Base-by-base conservation (phyloP, 37 sponge, comb jelly and placozoan species). In the Amphimedon queenslandica region DNA sequence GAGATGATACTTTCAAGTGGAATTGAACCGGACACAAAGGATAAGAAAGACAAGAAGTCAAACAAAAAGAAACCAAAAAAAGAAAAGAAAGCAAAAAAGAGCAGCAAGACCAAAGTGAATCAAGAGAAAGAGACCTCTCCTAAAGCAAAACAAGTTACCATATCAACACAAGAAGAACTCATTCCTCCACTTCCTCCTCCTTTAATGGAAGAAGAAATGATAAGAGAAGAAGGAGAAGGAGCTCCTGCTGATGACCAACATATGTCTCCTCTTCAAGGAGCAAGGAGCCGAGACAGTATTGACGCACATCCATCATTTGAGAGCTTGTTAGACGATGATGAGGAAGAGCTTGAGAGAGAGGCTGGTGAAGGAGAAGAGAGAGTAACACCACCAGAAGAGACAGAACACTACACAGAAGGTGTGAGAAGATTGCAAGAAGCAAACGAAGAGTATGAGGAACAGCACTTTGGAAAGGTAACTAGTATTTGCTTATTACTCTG, bases 341-440 rank as follows among this genome's bases (percentile, higher is more conserved):
- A 47, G 13, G 53, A 47, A 47, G 53, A 47, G 13, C 13, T 18
- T 13, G 21, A 5, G 5, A 11, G 5, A 60, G 5, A 6, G 27
- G 28, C 61, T n/a, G 64, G 11, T 57, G 47, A 61, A 8, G 37
- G 28, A 37, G 37, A 16, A 33, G 77, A 31, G 27, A 42, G 55
- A 30, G 66, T 60, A 6, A 3, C 29, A 18, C 72, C 70, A n/a
- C 80, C 80, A 8, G 34, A 32, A 33, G 80, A 70, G 30, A 20
- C 18, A 58, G 63, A 71, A 40, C 4, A 57, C n/a, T 24, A 70
- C 0, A 21, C 63, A 0, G 80, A 79, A 20, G 33, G 42, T 30
- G 71, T 79, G 4, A 8, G 64, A 32, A 58, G 63, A 42, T 38
- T 79, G 27, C 80, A 79, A 25, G 24, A 42, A n/a, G 38, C 80